Base-by-base conservation (phyloP, 2,113 vertebrate genomes). In the Leucopsar rothschildi region DNA sequence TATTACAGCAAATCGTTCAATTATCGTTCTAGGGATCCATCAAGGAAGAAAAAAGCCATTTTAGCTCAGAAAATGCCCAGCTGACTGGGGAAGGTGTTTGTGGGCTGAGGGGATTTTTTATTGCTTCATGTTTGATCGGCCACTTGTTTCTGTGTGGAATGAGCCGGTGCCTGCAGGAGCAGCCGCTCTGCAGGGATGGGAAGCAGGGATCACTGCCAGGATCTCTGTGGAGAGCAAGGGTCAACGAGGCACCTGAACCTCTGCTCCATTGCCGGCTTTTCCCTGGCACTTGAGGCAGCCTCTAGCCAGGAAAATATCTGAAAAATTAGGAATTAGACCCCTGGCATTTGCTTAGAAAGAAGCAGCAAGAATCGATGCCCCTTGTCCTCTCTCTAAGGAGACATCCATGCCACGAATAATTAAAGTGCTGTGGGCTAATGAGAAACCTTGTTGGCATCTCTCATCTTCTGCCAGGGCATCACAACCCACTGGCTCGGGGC, bases 1-100 rank as follows among this genome's bases (percentile, higher is more conserved):
- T 97, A 94, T 96, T 97, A 87, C 80, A 88, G 97, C 86, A 97
- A 98, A 98, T 93, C 55, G 28, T 78, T 93, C 95, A 95, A 96
- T 97, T 95, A 97, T 86, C 39, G 7, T 88, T 61, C 80, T 39
- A 45, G 80, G 84, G 92, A 90, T 95, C 88, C 50, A 77, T 95
- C 90, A 68, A 82, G 95, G 94, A 70, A 88, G 72, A 35, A 88
- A 64, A 87, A 96, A 93, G 65, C 57, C 90, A 44, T 91, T 88
- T 70, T 79, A 76, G 79, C 65, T 89, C 50, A 66, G 92, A 75
- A 75, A 75, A 22, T 12, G 12, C 64, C 11, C 50, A 76, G 84
- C 85, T 90, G 44, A 80, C 24, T 11, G n/a, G 61, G 68, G 52
- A 45, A 42, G 64, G 42, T 24, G 39, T 31, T 31, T 5, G 13